phyloP scores from a whole-genome alignment of 2,888 invertebrate genomes.

The Megamerina dolium region DNA sequence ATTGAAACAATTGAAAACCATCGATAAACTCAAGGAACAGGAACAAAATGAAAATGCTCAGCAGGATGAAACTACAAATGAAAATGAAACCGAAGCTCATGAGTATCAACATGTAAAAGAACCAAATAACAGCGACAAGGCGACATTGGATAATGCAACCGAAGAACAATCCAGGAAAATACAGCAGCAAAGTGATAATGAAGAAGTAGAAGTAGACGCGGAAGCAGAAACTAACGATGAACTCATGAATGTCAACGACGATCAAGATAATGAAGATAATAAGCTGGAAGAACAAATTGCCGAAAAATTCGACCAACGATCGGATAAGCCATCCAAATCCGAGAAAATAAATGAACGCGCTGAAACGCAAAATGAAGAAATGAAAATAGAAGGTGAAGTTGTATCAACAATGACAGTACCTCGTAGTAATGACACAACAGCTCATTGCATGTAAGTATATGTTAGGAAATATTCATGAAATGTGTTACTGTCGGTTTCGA shows the following conservation, averaged over 20 bases:
- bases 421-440: constrained; percentile 67
- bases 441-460: constrained; percentile 63
- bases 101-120: constrained; percentile 82
- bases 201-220: constrained; percentile 52
- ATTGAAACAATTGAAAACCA: constrained; percentile 51
- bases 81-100: constrained; percentile 55
- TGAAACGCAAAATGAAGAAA: constrained; percentile 42
- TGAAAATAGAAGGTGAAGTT: constrained; percentile 71
- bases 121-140: constrained; percentile 65
- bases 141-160: constrained; percentile 69
- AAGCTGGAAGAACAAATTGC: constrained; percentile 33
- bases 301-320: constrained; percentile 50
- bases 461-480: not conserved
- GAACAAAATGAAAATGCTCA: constrained; percentile 44
- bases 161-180: constrained; percentile 67
- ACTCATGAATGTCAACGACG: constrained; percentile 48
- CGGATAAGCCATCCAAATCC: constrained; percentile 41
- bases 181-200: constrained; percentile 58
- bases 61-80: constrained; percentile 45
- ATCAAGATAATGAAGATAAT: constrained; percentile 33
- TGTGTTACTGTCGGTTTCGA: no score
- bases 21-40: constrained; percentile 50
- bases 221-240: constrained; percentile 49
- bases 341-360: constrained; percentile 52
- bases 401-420: constrained; percentile 61